Base-by-base conservation (phyloP, 2,888 invertebrate species). In the Abrostola triplasia region DNA sequence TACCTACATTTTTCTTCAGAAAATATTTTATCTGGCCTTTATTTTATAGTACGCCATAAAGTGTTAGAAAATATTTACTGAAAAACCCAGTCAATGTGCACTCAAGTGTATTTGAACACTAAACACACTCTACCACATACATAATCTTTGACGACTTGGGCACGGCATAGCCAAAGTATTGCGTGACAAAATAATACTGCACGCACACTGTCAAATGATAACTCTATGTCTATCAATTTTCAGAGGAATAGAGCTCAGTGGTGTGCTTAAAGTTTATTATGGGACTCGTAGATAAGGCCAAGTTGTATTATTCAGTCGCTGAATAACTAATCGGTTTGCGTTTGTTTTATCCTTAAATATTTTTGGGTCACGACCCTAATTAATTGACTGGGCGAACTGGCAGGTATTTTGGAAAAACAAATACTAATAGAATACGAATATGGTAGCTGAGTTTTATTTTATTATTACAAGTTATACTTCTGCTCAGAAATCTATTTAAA, bases 161-260 rank as follows among this genome's bases (percentile, higher is more conserved):
- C 88, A 84, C 83, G 93, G 90, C 88, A 73, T 65, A 75, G 72
- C 75, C 75, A 76, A 76, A 79, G 77, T 79, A 82, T 93, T 86
- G 93, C 94, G 94, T 93, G 94, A 92, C 93, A 88, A 83, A 84
- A 84, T 82, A 82, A 72, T 75, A 77, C 86, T 69, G 83, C 91
- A 93, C 94, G 93, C 93, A 92, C 91, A 82, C 92, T 94, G 94
- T 94, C 94, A 94, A 94, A 94, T 93, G 94, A 94, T 94, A 94
- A 94, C 93, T 91, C 86, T 82, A 89, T 82, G 92, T 93, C 93
- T 92, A 94, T 94, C 94, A 94, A 93, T 93, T 94, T 92, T 80
- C 84, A 89, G 86, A 89, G 87, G 88, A 92, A 92, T 91, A 89
- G 89, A 90, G 79, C 85, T 85, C 84, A 64, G 67, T 73, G 81